Evolutionary conservation across 2,113 vertebrate genomes (phyloP).

Genomic region (Zosterops lateralis): DNA sequence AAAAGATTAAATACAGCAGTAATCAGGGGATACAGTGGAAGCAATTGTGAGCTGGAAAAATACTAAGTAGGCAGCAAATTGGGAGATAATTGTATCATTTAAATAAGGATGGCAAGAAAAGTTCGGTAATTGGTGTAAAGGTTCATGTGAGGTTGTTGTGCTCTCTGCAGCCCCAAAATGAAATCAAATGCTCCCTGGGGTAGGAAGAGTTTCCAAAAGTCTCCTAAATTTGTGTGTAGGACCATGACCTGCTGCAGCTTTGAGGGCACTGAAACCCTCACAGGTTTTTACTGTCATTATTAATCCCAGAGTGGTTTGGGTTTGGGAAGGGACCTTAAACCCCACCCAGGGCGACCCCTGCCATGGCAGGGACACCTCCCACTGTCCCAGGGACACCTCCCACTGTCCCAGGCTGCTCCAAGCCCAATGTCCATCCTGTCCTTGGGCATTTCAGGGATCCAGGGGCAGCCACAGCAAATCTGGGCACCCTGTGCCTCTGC

Average conservation of each 20-base stretch:
- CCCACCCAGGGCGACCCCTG: accelerated
- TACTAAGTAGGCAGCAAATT: background rate
- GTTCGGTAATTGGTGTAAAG: background rate
- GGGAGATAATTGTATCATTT: background rate
- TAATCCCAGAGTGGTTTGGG: background rate
- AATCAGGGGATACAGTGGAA: background rate
- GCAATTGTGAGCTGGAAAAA: background rate
- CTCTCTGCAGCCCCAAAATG: background rate
- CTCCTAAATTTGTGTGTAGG: background rate
- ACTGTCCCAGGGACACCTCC: background rate
- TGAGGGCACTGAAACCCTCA: background rate
- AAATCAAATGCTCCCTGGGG: background rate
- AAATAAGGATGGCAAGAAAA: background rate
- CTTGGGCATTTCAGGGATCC: background rate
- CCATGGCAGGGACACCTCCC: background rate
- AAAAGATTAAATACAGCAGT: background rate
- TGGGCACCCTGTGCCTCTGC: background rate
- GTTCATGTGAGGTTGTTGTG: background rate
- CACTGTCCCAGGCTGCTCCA: background rate
- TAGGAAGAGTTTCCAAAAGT: background rate
- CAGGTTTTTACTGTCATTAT: accelerated
- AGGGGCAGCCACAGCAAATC: background rate
- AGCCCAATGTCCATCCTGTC: background rate
- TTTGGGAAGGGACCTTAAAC: accelerated
- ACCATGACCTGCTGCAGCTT: background rate